These are phyloP conservation scores for Nematostella vectensis DNA, from an alignment of 92 coral and sea anemone species.

Conservation along the genomic window DNA sequence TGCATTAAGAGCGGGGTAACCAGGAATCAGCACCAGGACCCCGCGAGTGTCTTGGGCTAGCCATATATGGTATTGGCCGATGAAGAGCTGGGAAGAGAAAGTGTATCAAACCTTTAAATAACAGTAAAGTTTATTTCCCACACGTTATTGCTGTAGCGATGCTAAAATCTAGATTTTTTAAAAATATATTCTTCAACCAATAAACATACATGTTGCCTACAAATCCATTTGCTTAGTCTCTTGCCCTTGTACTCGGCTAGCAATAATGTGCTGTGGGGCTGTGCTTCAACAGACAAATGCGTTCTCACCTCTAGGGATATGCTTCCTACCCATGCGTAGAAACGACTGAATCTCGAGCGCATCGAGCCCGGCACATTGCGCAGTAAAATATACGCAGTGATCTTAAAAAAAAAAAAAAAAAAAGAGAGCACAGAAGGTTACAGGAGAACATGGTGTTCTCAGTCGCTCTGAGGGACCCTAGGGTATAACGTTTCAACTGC, in stretches of 20 bases:
- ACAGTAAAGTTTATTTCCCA: not conserved
- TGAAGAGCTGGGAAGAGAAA: conserved; percentile 57
- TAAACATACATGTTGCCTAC: too few relatives aligned
- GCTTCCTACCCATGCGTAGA: conserved; percentile 87
- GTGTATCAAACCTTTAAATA: not conserved
- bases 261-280: too few relatives aligned
- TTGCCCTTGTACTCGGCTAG: too few relatives aligned
- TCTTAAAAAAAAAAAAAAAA: conserved; percentile 29
- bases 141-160: too few relatives aligned
- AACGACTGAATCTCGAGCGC: conserved; percentile 68
- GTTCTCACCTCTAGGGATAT: conserved; percentile 84
- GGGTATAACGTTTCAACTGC: too few relatives aligned
- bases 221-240: too few relatives aligned
- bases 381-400: conserved; percentile 75
- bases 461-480: too few relatives aligned
- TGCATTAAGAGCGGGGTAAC: conserved; percentile 70
- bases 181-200: too few relatives aligned
- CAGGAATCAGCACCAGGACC: conserved; percentile 80
- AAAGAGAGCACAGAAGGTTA: too few relatives aligned
- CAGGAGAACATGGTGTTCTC: too few relatives aligned
- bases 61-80: conserved; percentile 97
- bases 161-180: too few relatives aligned
- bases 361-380: conserved; percentile 74
- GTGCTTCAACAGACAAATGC: too few relatives aligned
- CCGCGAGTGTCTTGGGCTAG: conserved; percentile 94